Evolutionary conservation across 1,140 invertebrate species (phyloP).

Genomic region (Neodiprion fabricii): DNA sequence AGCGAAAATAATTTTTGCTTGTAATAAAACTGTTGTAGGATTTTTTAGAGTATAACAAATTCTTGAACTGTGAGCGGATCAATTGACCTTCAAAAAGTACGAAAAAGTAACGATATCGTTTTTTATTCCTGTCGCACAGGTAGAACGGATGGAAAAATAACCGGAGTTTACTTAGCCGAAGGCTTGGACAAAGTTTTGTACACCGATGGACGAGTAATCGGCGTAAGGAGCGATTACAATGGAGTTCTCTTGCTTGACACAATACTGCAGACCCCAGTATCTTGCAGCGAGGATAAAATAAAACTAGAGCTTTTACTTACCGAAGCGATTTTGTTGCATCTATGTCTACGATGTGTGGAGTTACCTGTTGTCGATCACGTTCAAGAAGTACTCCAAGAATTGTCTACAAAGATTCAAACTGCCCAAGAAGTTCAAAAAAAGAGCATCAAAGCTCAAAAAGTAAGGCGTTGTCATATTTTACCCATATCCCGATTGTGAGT

Average conservation of each 20-base stretch:
- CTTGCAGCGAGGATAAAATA: conserved; percentile 74
- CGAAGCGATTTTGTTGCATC: conserved; percentile 84
- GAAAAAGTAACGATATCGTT: not conserved
- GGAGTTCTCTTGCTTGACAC: conserved; percentile 88
- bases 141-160: conserved; percentile 62
- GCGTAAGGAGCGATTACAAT: conserved; percentile 87
- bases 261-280: conserved; percentile 81
- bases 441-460: conserved; percentile 86
- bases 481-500: not conserved
- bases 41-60: too few species aligned
- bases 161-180: conserved; percentile 75
- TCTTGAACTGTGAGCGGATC: too few species aligned
- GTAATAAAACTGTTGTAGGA: too few species aligned
- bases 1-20: too few species aligned
- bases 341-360: conserved; percentile 76
- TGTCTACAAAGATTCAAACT: conserved; percentile 75
- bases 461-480: conserved; percentile 48
- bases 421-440: conserved; percentile 76
- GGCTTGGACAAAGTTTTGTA: conserved; percentile 83
- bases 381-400: conserved; percentile 77
- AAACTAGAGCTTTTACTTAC: conserved; percentile 85
- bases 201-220: conserved; percentile 80
- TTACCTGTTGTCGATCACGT: conserved; percentile 76
- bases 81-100: not conserved
- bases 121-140: conserved; percentile 52